Evolutionary conservation across 1,140 invertebrate species (phyloP).

Genomic region (Drosophila kanapiae): DNA sequence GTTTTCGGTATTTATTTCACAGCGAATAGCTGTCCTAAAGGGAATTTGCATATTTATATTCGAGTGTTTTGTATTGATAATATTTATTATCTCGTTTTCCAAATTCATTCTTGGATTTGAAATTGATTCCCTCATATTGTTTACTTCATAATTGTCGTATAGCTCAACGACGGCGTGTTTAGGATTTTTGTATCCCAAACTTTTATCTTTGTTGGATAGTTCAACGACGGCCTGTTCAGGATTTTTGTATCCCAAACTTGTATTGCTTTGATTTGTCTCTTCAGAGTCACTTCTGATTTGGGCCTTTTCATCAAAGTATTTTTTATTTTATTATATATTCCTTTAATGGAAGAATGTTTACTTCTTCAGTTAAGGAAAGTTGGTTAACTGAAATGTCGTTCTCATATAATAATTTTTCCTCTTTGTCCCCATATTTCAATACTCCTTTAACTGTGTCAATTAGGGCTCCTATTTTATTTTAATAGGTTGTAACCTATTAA

Average conservation of each 20-base stretch:
- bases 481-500: neutral
- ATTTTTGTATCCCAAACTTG: no score
- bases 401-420: neutral
- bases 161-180: neutral
- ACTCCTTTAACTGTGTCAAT: neutral
- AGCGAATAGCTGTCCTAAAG: neutral
- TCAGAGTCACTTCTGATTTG: no score
- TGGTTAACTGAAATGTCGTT: neutral
- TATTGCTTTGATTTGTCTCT: no score
- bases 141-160: neutral
- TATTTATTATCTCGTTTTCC: neutral
- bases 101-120: neutral
- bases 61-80: neutral
- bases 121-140: neutral
- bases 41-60: conserved; percentile 9
- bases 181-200: neutral
- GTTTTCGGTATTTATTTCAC: neutral
- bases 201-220: no score
- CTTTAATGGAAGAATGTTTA: no score
- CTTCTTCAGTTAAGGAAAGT: neutral
- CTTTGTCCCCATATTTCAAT: neutral
- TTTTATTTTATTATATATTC: no score
- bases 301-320: no score
- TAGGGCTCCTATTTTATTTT: no score
- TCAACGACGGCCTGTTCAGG: no score